Percentiles rank a stretch among this genome's conserved stretches.
These are phyloP conservation scores for Microctenopoma lineatum DNA, from an alignment of 2,797 vertebrate genomes.

Conservation along the genomic window DNA sequence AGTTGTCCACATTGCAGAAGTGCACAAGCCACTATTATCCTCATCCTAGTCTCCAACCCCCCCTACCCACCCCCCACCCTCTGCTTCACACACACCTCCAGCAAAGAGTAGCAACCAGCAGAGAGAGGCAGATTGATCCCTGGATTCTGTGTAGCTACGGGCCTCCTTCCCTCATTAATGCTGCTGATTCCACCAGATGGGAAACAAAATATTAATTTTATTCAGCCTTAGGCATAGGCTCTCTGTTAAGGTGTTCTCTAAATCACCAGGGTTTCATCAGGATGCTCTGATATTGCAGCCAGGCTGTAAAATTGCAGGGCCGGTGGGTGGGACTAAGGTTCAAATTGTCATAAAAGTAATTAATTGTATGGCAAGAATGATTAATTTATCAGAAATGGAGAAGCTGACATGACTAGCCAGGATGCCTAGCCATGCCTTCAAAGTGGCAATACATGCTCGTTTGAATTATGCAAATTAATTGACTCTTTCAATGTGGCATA, in stretches of 20 bases:
- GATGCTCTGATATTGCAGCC: slow-evolving; percentile 91
- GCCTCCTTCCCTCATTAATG: slow-evolving; percentile 98
- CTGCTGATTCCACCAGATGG: slow-evolving; percentile 99
- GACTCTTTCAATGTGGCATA: slow-evolving; percentile 99
- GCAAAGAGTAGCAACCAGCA: slow-evolving; percentile 83
- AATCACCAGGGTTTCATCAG: slow-evolving; percentile 90
- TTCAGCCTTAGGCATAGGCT: slow-evolving; percentile 96
- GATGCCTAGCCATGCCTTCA: slow-evolving; percentile 92
- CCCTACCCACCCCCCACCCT: not conserved
- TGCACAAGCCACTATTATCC: slow-evolving; percentile 57
- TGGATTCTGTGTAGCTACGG: slow-evolving; percentile 89
- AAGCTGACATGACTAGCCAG: slow-evolving; percentile 85
- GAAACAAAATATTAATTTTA: slow-evolving; percentile 99
- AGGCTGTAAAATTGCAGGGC: slow-evolving; percentile 85
- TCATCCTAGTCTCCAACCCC: slow-evolving; percentile 31
- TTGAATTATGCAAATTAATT: slow-evolving; percentile 99
- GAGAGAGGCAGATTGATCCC: slow-evolving; percentile 91
- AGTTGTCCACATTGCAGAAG: slow-evolving; percentile 73
- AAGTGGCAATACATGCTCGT: slow-evolving; percentile 91
- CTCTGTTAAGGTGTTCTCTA: slow-evolving; percentile 96
- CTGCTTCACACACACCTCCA: slow-evolving; percentile 74
- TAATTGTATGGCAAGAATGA: slow-evolving; percentile 96
- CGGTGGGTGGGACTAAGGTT: slow-evolving; percentile 86
- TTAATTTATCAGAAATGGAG: slow-evolving; percentile 94
- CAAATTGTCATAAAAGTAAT: slow-evolving; percentile 99